Evolutionary conservation across 2,113 vertebrate species (phyloP).

Genomic region (Rattus rattus): DNA sequence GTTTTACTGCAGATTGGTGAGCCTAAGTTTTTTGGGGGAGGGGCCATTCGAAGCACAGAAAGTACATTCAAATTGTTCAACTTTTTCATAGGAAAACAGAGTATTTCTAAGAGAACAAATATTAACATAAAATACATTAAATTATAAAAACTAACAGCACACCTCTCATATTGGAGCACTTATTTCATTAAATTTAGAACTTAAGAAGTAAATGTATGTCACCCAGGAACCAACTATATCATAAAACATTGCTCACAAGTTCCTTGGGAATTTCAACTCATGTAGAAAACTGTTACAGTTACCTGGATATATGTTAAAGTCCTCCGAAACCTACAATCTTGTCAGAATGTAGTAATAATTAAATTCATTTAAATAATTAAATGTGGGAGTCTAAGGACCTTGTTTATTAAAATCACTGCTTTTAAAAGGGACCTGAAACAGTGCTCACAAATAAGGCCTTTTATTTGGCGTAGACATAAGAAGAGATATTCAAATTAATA

Average conservation of each 20-base stretch:
- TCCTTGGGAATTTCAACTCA: neutral
- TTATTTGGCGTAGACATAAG: neutral
- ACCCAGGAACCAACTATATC: neutral
- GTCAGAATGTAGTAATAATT: neutral
- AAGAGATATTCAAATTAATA: neutral
- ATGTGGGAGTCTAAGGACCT: neutral
- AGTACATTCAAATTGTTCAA: neutral
- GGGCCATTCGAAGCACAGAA: neutral
- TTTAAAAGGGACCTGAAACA: constrained; percentile 7
- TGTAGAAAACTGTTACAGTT: neutral
- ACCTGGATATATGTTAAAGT: neutral
- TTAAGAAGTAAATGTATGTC: neutral
- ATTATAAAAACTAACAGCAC: neutral
- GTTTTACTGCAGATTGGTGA: neutral
- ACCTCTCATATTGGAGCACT: neutral
- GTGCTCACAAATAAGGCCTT: neutral
- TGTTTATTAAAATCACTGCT: neutral
- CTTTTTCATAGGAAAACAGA: neutral
- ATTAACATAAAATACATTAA: neutral
- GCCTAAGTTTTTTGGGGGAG: neutral
- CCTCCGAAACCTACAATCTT: neutral
- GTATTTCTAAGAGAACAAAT: neutral
- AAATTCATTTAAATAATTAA: neutral
- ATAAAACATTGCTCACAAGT: neutral
- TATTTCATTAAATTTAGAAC: neutral